Evolutionary conservation across 2,888 invertebrate genomes (phyloP).

Genomic region (Hyles lineata): DNA sequence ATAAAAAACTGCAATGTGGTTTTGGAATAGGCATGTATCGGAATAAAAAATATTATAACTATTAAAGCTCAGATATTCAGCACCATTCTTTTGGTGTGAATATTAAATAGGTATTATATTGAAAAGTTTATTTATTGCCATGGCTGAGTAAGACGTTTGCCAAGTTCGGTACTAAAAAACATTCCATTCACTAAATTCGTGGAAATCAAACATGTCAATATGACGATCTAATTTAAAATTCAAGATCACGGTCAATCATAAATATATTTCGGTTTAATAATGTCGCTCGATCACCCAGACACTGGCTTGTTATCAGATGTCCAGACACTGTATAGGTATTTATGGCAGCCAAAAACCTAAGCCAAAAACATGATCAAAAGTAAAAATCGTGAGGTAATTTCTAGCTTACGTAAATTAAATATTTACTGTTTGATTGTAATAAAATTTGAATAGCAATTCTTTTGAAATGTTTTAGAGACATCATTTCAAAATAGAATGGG

Average conservation of each 20-base stretch:
- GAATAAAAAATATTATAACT: too few species aligned
- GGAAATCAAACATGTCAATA: conserved; percentile 12
- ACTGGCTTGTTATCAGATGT: neutral
- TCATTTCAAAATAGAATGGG: conserved; percentile 41
- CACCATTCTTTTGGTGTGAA: neutral
- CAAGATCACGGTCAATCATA: conserved; percentile 45
- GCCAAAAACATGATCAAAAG: neutral
- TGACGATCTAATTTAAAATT: conserved; percentile 18
- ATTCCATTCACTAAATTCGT: conserved; percentile 31
- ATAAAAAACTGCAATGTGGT: too few species aligned
- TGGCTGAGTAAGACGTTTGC: conserved; percentile 7
- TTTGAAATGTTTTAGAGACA: conserved; percentile 35
- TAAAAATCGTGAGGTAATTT: conserved; percentile 35
- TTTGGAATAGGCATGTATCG: too few species aligned
- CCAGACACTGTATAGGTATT: neutral
- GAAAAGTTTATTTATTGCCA: neutral
- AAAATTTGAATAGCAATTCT: conserved; percentile 48
- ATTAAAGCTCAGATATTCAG: too few species aligned
- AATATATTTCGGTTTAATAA: conserved; percentile 36
- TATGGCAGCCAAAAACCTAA: neutral
- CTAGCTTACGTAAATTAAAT: conserved; percentile 45
- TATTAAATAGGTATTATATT: neutral
- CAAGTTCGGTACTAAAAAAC: conserved; percentile 14
- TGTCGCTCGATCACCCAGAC: neutral
- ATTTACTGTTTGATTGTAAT: conserved; percentile 41